phyloP scores from a whole-genome alignment of 2,113 vertebrate genomes.

The Nipponia nippon region DNA sequence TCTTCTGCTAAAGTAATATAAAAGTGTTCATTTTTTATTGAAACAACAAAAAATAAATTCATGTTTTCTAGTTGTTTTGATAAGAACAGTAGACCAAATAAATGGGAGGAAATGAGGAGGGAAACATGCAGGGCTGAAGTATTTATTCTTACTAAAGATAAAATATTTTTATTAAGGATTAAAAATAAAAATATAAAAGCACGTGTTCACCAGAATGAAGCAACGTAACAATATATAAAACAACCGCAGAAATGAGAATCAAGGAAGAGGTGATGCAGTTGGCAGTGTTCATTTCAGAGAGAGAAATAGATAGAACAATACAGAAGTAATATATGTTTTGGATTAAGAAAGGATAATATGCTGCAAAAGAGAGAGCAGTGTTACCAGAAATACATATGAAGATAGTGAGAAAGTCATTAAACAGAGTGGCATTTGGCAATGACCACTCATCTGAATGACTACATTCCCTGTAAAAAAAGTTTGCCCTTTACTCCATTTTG shows the following conservation, averaged over 20 bases:
- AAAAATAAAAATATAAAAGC: background rate
- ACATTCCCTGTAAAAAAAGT: rapidly evolving
- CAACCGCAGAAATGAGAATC: background rate
- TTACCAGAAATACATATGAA: background rate
- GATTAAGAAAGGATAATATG: background rate
- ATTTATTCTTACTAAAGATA: background rate
- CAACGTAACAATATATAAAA: rapidly evolving
- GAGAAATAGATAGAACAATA: background rate
- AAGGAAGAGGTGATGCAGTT: rapidly evolving
- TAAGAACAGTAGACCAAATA: background rate
- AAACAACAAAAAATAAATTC: background rate
- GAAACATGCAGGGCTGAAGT: background rate
- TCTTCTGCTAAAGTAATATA: background rate
- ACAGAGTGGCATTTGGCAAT: background rate
- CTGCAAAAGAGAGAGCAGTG: background rate
- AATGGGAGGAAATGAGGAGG: background rate
- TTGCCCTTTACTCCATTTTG: background rate
- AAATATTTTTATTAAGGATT: background rate
- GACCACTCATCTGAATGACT: background rate
- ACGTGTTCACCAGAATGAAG: background rate
- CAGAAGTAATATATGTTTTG: background rate
- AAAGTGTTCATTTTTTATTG: background rate
- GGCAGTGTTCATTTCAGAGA: background rate
- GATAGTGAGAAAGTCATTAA: background rate
- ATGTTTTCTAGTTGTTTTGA: background rate